Base-by-base conservation (phyloP, 2,888 invertebrate genomes). In the Brachyopa scutellaris region DNA sequence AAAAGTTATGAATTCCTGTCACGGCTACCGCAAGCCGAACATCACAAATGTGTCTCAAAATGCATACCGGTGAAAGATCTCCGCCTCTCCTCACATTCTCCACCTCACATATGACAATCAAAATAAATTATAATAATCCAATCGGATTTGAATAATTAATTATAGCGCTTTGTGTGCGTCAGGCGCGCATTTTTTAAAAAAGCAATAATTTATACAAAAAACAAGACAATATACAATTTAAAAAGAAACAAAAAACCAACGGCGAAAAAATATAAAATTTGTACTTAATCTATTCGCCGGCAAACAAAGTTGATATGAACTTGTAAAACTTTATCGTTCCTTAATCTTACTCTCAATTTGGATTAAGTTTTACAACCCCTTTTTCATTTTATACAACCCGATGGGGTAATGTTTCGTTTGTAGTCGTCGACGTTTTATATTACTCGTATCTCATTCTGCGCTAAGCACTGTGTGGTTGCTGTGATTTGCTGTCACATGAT, bases 141-240 rank as follows among this genome's bases (percentile, higher is more conserved):
- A 89, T 89, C 89, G 90, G 90, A 90, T 90, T 90, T 90, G 88
- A 90, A 90, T 90, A 90, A 90, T 90, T 90, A 90, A 90, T 90
- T 86, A 53, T 36, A 33, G 2, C 7, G 59, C 45, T 76, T 61
- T 69, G 45, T 61, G 61, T 61, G 67, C 45, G 76, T 61, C 64
- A 67, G 19, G 57, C 40, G 66, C 51, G 40, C 73, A 55, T 64
- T 74, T 66, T 74, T 47, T 15, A 49, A 33, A 19, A 36, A 74
- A 51, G 13, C 13, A 33, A 45, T 51, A 69, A 76, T 57, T 67
- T 49, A 49, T 26, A 76, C 26, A 49, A 55, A 64, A 66, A 64
- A 31, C 51, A 36, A 62, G 51, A 31, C 40, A 26, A 26, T 15
- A 33, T 3, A 55, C 7, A 40, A 33, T 26, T 26, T 26, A 13